phyloP scores from a whole-genome alignment of 2,797 vertebrate genomes.

The Astyanax mexicanus region DNA sequence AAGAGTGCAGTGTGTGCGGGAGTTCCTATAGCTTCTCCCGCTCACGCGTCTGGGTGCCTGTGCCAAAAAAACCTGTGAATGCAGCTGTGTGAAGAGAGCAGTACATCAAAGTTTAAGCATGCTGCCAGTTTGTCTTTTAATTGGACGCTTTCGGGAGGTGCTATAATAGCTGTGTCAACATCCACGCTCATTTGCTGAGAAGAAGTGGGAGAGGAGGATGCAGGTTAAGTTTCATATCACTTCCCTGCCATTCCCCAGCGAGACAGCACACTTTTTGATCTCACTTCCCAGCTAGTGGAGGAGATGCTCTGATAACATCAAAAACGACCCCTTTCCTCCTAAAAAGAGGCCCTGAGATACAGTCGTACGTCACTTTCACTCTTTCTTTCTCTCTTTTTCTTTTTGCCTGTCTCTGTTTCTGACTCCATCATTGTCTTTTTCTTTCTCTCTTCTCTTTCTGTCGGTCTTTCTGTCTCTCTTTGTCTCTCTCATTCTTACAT shows the following conservation, averaged over 20 bases:
- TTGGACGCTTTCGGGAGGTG: slow-evolving; percentile 34
- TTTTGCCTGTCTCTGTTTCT: slow-evolving; percentile 3
- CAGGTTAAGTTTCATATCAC: slow-evolving; percentile 29
- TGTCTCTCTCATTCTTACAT: too few relatives aligned
- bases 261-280: slow-evolving; percentile 15
- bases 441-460: too few relatives aligned
- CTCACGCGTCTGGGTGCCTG: slow-evolving; percentile 15
- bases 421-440: too few relatives aligned
- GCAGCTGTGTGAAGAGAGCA: slow-evolving; percentile 34
- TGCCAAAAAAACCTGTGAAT: slow-evolving; percentile 25
- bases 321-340: neutral
- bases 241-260: neutral
- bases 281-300: neutral
- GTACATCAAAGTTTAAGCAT: slow-evolving; percentile 32
- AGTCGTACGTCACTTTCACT: neutral
- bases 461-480: too few relatives aligned
- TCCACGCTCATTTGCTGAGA: slow-evolving; percentile 6
- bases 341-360: neutral
- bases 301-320: slow-evolving; percentile 15
- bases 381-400: neutral
- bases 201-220: slow-evolving; percentile 26
- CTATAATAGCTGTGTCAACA: slow-evolving; percentile 25
- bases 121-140: slow-evolving; percentile 45
- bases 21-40: slow-evolving; percentile 14
- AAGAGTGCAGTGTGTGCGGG: neutral